Evolutionary conservation across 2,888 invertebrate species (phyloP).

Genomic region (Chloroclysta siterata): DNA sequence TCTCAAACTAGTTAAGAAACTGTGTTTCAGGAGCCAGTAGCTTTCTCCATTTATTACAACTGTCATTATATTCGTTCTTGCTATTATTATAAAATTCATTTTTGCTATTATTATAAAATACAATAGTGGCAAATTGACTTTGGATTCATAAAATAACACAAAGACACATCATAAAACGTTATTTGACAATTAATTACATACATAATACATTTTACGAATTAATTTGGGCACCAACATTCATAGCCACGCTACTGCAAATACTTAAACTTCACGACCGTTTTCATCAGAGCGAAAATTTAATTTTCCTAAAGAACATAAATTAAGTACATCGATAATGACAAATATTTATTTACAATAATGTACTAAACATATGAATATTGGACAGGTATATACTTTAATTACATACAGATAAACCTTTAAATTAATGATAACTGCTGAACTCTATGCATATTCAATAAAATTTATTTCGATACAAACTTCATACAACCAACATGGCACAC

Average conservation of each 20-base stretch:
- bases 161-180: background rate
- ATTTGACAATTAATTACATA: background rate
- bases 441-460: background rate
- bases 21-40: too few species aligned
- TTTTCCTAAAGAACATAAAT: slow-evolving; percentile 26
- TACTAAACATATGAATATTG: slow-evolving; percentile 24
- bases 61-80: too few species aligned
- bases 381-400: slow-evolving; percentile 8
- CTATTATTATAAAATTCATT: too few species aligned
- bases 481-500: slow-evolving; percentile 34
- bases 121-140: background rate
- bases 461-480: background rate
- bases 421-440: slow-evolving; percentile 2
- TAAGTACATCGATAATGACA: background rate
- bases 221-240: slow-evolving; percentile 27
- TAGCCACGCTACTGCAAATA: slow-evolving; percentile 9
- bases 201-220: slow-evolving; percentile 2
- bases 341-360: slow-evolving; percentile 19
- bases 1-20: too few species aligned
- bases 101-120: too few species aligned
- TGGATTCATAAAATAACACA: background rate
- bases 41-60: too few species aligned
- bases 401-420: background rate
- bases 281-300: slow-evolving; percentile 33
- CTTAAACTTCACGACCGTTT: slow-evolving; percentile 18